Percentiles rank a stretch among this genome's conserved stretches.
phyloP scores from a whole-genome alignment of 2,113 vertebrate species.

The Chionomys nivalis region DNA sequence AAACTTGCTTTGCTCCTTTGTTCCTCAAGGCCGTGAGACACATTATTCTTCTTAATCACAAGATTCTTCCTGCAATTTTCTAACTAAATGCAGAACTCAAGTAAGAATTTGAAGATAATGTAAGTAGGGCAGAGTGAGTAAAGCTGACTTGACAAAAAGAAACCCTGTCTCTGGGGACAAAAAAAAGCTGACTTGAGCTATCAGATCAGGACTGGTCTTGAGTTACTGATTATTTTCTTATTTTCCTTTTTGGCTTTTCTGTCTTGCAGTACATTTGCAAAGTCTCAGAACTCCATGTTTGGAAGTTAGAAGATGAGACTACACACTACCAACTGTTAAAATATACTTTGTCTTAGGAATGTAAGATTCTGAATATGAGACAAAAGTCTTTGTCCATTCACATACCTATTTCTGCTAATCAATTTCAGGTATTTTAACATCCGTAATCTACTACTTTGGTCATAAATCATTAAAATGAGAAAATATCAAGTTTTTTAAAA shows the following conservation, averaged over 20 bases:
- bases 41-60: neutral
- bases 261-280: neutral
- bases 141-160: neutral
- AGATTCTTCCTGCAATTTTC: neutral
- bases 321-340: neutral
- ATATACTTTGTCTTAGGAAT: neutral
- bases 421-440: neutral
- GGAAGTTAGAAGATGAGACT: neutral
- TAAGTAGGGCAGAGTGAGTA: neutral
- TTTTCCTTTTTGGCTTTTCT: slow-evolving; percentile 7
- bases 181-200: neutral
- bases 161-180: neutral
- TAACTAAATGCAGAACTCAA: neutral
- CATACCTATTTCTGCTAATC: neutral
- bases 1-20: neutral
- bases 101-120: neutral
- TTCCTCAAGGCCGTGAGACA: neutral
- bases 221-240: neutral
- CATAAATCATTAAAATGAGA: neutral
- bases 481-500: neutral
- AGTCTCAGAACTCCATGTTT: neutral
- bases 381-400: neutral
- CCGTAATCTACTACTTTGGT: neutral
- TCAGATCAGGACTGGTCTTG: neutral
- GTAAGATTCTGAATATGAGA: neutral